Base-by-base conservation (phyloP, 2,113 vertebrate genomes). In the Aegotheles bennettii region DNA sequence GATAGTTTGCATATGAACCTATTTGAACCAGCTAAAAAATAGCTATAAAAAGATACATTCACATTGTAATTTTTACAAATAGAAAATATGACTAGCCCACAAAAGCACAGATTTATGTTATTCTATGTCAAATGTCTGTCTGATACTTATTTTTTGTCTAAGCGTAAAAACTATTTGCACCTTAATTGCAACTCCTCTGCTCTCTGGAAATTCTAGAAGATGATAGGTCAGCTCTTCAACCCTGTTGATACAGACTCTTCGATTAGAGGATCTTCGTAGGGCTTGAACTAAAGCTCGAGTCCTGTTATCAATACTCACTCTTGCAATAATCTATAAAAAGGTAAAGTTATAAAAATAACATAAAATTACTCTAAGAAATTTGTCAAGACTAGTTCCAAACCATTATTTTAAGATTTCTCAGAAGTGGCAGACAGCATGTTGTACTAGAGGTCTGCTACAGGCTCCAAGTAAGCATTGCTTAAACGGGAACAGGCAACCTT, bases 201-300 rank as follows among this genome's bases (percentile, higher is more conserved):
- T 99, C 86, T 99, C 99, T 74, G 99, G 99, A 97, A 99, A 99
- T 97, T 99, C 99, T 93, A 99, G 97, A 76, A 99, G 99, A 95
- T 99, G 99, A 87, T 98, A 99, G 90, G 98, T 99, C 91, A 99
- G 96, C 95, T 99, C 99, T 98, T 99, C 99, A 92, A 99, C 98
- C 50, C 99, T 98, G 96, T 97, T 99, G 96, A 99, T 98, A 96
- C 98, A 99, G 77, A 99, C 96, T 93, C 98, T 98, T 48, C 98
- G 98, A 93, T 99, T 98, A 33, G 99, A 96, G 10, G 99, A 98
- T 97, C 99, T 98, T 96, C 98, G 97, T 35, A 99, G 97, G 23
- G 99, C 98, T 96, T 99, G 99, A 67, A 99, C 99, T 97, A 99
- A 98, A 19, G 98, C 99, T 90, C 99, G 98, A 40, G 99, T 99